Conservation (phyloP, 2,888 invertebrate genomes). For the Malthinus seriepunctatus region DNA sequence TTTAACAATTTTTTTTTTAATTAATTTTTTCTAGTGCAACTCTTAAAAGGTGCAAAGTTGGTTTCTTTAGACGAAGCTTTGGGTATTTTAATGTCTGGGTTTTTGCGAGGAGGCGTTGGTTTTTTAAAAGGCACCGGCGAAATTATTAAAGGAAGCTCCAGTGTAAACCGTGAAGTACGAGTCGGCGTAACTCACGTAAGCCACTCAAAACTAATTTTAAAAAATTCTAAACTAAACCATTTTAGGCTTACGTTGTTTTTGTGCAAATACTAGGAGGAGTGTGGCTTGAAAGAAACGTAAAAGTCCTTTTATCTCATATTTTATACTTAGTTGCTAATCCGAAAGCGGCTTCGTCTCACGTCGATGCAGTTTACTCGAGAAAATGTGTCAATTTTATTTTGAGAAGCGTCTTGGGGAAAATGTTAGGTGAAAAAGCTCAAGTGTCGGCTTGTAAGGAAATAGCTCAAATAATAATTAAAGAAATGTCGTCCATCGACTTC, state of each 20-base stretch:
- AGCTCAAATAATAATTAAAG: conserved; percentile 86
- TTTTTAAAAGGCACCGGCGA: conserved; percentile 93
- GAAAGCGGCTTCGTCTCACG: conserved; percentile 93
- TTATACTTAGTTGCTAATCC: conserved; percentile 94
- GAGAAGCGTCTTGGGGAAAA: conserved; percentile 86
- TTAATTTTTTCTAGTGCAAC: conserved; percentile 55
- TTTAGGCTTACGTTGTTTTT: conserved; percentile 92
- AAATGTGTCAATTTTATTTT: conserved; percentile 97
- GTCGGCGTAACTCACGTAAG: conserved; percentile 96
- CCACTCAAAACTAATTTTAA: conserved; percentile 33
- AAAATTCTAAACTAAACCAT: conserved; percentile 30
- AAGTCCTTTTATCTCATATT: conserved; percentile 83
- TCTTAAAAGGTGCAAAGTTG: conserved; percentile 66
- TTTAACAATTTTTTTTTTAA: background rate
- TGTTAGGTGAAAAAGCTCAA: conserved; percentile 97
- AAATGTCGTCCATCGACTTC: conserved; percentile 94
- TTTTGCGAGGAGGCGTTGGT: conserved; percentile 90
- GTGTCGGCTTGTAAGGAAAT: conserved; percentile 94
- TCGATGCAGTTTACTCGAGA: conserved; percentile 96
- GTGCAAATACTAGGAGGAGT: conserved; percentile 90
- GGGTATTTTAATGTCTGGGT: conserved; percentile 89
- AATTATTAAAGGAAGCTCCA: conserved; percentile 93
- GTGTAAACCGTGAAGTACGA: conserved; percentile 92
- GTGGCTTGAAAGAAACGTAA: conserved; percentile 94
- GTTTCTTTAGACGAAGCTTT: conserved; percentile 90